phyloP scores from a whole-genome alignment of 2,888 invertebrate genomes.

The Penaeus monodon region DNA sequence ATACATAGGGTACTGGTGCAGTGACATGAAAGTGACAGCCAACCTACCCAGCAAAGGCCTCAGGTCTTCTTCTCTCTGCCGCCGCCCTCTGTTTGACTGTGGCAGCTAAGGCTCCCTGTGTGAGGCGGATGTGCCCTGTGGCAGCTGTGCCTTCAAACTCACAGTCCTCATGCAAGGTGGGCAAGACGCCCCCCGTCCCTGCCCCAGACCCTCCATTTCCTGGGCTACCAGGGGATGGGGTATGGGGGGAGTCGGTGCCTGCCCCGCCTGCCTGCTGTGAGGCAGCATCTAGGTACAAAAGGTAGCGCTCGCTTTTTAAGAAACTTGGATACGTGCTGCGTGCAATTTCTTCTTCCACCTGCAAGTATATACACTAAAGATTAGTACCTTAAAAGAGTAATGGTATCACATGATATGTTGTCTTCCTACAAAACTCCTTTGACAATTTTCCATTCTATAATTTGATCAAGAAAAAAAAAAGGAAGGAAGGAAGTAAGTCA shows the following conservation, averaged over 20 bases:
- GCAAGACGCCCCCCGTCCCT: slow-evolving; percentile 76
- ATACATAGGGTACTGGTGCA: too few species aligned
- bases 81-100: slow-evolving; percentile 57
- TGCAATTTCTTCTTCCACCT: slow-evolving; percentile 86
- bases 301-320: slow-evolving; percentile 91
- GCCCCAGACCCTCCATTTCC: slow-evolving; percentile 56
- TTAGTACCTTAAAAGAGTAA: too few species aligned
- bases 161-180: slow-evolving; percentile 88
- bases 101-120: slow-evolving; percentile 58
- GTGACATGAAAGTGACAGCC: too few species aligned
- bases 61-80: slow-evolving; percentile 57
- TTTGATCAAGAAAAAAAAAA: too few species aligned
- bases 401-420: too few species aligned
- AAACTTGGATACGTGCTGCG: slow-evolving; percentile 92
- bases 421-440: not conserved
- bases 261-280: slow-evolving; percentile 38
- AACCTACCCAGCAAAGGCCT: slow-evolving; percentile 56
- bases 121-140: slow-evolving; percentile 42
- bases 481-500: too few species aligned
- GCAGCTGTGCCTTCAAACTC: slow-evolving; percentile 74
- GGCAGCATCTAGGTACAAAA: slow-evolving; percentile 70
- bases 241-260: slow-evolving; percentile 57
- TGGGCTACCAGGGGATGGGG: slow-evolving; percentile 38
- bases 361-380: slow-evolving; percentile 75
- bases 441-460: too few species aligned